Conservation (phyloP, 2,888 invertebrate genomes). For the Chromoteleia sp. region DNA sequence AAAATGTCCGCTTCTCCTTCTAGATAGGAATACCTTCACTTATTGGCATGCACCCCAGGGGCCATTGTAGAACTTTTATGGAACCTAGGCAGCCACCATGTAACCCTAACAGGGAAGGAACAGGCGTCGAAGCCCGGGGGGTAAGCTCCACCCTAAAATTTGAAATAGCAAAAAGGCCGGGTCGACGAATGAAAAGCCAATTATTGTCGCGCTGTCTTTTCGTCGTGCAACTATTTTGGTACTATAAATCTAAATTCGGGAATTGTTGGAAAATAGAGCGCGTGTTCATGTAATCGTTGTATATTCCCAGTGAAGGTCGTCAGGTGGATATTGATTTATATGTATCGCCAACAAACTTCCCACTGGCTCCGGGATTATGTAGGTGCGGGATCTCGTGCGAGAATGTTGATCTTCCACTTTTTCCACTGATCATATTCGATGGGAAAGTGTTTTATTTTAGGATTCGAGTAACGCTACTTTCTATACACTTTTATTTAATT, state of each 20-base stretch:
- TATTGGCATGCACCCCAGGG: constrained; percentile 79
- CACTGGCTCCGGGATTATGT: constrained; percentile 43
- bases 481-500: constrained; percentile 12
- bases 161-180: constrained; percentile 41
- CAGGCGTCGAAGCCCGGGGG: constrained; percentile 39
- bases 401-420: constrained; percentile 66
- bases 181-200: constrained; percentile 61
- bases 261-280: constrained; percentile 68
- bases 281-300: constrained; percentile 67
- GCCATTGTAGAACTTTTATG: constrained; percentile 75
- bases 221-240: constrained; percentile 39
- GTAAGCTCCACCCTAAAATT: constrained; percentile 61
- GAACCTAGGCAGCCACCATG: constrained; percentile 73
- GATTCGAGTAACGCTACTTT: constrained; percentile 10
- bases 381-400: constrained; percentile 56
- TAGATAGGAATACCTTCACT: constrained; percentile 72
- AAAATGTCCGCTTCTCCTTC: constrained; percentile 67
- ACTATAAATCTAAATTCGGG: constrained; percentile 65
- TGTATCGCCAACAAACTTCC: constrained; percentile 62
- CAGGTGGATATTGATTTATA: constrained; percentile 70
- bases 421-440: constrained; percentile 34
- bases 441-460: constrained; percentile 48
- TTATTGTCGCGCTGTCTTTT: constrained; percentile 42
- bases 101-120: constrained; percentile 73
- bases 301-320: constrained; percentile 66